phyloP scores from a whole-genome alignment of 2,113 vertebrate genomes.

The Delphinapterus leucas region DNA sequence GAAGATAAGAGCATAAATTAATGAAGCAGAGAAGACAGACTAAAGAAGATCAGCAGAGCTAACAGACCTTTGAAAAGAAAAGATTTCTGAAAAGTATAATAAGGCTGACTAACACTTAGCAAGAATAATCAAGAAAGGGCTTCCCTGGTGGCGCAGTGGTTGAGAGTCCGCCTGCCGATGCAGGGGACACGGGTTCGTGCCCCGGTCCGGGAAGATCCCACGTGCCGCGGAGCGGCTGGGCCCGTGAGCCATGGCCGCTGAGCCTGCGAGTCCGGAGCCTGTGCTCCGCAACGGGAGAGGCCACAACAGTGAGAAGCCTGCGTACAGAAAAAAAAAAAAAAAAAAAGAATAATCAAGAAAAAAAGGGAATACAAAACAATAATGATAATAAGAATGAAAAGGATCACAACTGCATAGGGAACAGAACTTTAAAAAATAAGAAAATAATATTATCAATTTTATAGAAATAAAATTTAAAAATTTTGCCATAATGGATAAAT shows the following conservation, averaged over 20 bases:
- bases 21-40: background rate
- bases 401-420: background rate
- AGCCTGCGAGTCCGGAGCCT: too few species aligned
- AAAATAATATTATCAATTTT: background rate
- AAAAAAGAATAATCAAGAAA: background rate
- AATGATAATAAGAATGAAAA: background rate
- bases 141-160: too few species aligned
- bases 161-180: too few species aligned
- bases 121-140: background rate
- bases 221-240: too few species aligned
- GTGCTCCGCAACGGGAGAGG: too few species aligned
- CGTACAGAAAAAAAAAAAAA: too few species aligned
- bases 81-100: background rate
- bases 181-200: too few species aligned
- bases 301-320: too few species aligned
- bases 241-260: too few species aligned
- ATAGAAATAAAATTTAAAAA: background rate
- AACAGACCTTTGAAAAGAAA: background rate
- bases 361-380: background rate
- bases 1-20: constrained; percentile 15
- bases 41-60: background rate
- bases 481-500: background rate
- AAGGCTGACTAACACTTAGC: background rate
- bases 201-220: too few species aligned
- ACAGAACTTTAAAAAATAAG: background rate